phyloP scores from a whole-genome alignment of 2,797 vertebrate genomes.

The Columba guinea region DNA sequence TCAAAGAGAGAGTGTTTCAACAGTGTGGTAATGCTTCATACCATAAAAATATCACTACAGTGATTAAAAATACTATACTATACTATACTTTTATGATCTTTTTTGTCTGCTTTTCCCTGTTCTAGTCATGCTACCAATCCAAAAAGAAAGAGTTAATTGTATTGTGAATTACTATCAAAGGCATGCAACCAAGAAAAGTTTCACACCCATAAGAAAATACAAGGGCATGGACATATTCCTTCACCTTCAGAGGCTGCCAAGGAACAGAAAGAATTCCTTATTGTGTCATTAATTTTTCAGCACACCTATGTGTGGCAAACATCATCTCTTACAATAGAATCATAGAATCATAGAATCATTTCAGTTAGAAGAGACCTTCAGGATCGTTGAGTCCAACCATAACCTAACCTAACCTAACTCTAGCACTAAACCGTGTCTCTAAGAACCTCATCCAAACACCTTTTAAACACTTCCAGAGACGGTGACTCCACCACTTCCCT shows the following conservation, averaged over 20 bases:
- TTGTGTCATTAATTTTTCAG: background rate
- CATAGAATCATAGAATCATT: too few species aligned
- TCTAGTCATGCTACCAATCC: background rate
- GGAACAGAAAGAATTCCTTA: background rate
- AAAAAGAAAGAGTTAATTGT: background rate
- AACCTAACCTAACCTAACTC: too few species aligned
- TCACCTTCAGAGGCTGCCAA: background rate
- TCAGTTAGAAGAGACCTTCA: too few species aligned
- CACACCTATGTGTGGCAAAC: background rate
- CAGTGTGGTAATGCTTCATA: background rate
- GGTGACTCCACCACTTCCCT: too few species aligned
- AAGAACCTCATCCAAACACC: too few species aligned
- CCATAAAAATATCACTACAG: background rate
- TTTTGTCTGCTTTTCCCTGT: background rate
- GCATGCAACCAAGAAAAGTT: background rate
- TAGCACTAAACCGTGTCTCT: too few species aligned
- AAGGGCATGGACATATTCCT: background rate
- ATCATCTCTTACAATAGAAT: background rate
- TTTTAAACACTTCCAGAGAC: too few species aligned
- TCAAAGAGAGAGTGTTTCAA: background rate
- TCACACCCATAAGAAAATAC: background rate
- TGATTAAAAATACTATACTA: background rate
- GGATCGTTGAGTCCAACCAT: too few species aligned
- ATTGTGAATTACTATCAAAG: background rate
- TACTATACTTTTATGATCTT: background rate